Evolutionary conservation across 30 jellyfish, hydroid and myxozoan species (phyloP).

Genomic region (Calvadosia cruxmelitensis): DNA sequence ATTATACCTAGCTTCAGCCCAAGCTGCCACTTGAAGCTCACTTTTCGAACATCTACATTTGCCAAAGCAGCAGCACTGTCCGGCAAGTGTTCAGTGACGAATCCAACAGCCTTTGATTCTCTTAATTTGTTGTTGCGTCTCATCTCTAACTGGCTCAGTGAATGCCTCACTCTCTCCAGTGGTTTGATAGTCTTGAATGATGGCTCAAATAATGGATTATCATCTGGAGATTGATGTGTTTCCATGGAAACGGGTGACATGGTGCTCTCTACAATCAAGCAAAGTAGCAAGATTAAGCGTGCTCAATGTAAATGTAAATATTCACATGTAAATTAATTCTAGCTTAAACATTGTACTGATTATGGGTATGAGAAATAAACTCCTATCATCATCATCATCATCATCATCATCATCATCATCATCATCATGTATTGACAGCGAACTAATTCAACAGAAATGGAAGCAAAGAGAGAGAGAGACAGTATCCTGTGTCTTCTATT

Average conservation of each 20-base stretch:
- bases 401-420: no score
- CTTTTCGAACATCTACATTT: constrained; percentile 63
- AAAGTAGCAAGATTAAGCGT: no score
- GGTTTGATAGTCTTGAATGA: constrained; percentile 2
- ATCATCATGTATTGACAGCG: no score
- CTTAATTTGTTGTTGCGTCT: constrained; percentile 45
- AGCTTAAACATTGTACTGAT: no score
- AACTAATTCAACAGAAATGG: no score
- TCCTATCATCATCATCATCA: no score
- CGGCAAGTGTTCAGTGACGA: constrained; percentile 57
- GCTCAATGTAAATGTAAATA: no score
- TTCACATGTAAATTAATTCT: no score
- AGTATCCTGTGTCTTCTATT: no score
- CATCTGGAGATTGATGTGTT: background rate
- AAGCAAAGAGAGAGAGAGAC: no score
- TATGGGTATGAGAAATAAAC: no score
- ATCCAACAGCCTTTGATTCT: constrained; percentile 48
- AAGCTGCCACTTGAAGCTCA: constrained; percentile 88
- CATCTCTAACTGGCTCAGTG: constrained; percentile 43
- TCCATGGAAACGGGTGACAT: background rate
- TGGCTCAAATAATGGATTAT: background rate
- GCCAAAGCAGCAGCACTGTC: constrained; percentile 55
- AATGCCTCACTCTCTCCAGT: constrained; percentile 27
- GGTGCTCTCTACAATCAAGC: background rate
- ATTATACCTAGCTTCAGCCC: constrained; percentile 85